Evolutionary conservation across 2,113 vertebrate genomes (phyloP), one percentile per base, ranked within the genome.

Genomic region (Channa maculata): DNA sequence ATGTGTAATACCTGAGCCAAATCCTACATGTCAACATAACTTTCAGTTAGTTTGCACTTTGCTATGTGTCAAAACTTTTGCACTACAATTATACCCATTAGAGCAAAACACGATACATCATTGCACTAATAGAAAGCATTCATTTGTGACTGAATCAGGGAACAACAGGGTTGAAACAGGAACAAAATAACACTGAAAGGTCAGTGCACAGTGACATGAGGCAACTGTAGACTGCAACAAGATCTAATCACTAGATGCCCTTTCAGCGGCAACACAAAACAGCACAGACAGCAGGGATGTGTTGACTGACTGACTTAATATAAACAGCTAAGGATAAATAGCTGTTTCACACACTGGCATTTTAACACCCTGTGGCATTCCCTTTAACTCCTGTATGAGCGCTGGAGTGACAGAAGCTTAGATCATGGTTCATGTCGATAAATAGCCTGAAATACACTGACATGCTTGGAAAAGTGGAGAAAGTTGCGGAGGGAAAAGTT

Each of bases 231-330:
- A 77, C n/a, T 68, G 54, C 60, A 46, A 57, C n/a, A 24, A 53
- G 55, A 82, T 77, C 70, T 71, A 53, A 81, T 79, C 75, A 79
- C 49, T 63, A 78, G 67, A 88, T 82, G 86, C 59, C 82, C 86
- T 89, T 89, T 89, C 13, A 73, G 39, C 36, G 70, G 61, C 70
- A 46, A 70, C 82, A 70, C 63, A 66, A 79, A 77, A 44, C 70
- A 44, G 0, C 37, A 8, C 58, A 59, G 48, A 68, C 58, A 45
- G 39, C 37, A 48, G 59, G 15, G 41, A 45, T 3, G 57, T 67
- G 66, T 57, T 63, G 65, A 77, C 39, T 44, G 51, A 66, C 58
- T 33, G 6, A 8, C 38, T 41, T 74, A 13, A 55, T 71, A 45
- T 6, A 53, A 83, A 55, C 3, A 15, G 61, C 39, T 60, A 45